Conservation (phyloP, 1,140 invertebrate species). For the Drosophila santomea region DNA sequence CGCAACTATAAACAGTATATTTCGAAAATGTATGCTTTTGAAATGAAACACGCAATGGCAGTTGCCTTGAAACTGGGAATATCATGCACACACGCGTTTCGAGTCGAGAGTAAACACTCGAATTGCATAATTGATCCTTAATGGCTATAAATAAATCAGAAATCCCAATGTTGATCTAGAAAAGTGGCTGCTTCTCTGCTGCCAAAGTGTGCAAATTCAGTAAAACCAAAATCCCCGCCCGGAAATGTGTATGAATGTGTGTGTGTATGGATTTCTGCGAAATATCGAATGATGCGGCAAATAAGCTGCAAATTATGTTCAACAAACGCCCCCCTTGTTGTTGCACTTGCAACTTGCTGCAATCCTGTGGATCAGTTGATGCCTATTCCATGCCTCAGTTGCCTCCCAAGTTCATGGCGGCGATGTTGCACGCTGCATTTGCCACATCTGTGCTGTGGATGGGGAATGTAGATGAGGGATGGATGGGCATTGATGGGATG, state of each 20-base stretch:
- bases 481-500: neutral
- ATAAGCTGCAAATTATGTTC: constrained; percentile 69
- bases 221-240: constrained; percentile 28
- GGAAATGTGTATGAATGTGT: constrained; percentile 31
- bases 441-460: constrained; percentile 66
- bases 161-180: constrained; percentile 50
- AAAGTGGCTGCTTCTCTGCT: constrained; percentile 15
- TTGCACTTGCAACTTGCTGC: constrained; percentile 4
- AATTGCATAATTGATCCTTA: constrained; percentile 74
- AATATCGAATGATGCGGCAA: constrained; percentile 80
- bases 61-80: constrained; percentile 26
- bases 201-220: constrained; percentile 19
- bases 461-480: too few species aligned
- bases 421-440: constrained; percentile 70
- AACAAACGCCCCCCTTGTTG: constrained; percentile 62
- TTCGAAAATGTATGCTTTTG: constrained; percentile 58
- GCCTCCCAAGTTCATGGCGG: constrained; percentile 70
- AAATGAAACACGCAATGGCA: constrained; percentile 56
- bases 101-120: constrained; percentile 40
- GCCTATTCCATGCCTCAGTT: constrained; percentile 63
- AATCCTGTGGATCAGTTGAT: constrained; percentile 27
- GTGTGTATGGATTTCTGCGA: constrained; percentile 46
- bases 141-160: constrained; percentile 61
- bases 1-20: constrained; percentile 70
- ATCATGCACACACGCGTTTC: constrained; percentile 34